Conservation (phyloP, 2,797 vertebrate species). For the Poecilia gillii region DNA sequence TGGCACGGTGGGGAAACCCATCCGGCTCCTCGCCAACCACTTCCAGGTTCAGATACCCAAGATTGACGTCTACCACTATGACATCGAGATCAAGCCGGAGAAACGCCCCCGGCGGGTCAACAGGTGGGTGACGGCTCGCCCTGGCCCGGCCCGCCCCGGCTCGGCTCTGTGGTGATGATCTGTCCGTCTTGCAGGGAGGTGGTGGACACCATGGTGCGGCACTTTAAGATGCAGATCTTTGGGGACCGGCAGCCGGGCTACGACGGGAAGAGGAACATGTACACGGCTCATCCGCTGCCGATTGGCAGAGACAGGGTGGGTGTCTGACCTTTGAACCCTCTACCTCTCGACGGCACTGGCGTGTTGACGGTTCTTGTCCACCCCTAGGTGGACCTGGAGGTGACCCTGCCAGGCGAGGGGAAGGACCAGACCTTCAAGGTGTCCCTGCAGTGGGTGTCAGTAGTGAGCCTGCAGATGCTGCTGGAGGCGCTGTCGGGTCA, state of each 20-base stretch:
- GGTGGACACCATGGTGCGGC: constrained; percentile 98
- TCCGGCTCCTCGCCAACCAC: constrained; percentile 97
- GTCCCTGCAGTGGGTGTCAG: constrained; percentile 98
- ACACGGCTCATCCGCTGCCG: constrained; percentile 95
- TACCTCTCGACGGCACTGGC: background rate
- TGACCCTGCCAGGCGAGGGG: constrained; percentile 96
- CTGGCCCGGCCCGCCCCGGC: rapidly evolving
- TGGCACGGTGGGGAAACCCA: constrained; percentile 98
- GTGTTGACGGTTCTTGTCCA: background rate
- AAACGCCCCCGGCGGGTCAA: constrained; percentile 97
- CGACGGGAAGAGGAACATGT: constrained; percentile 99
- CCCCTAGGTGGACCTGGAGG: constrained; percentile 96
- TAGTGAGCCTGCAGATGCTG: constrained; percentile 96
- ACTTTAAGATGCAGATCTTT: constrained; percentile 99
- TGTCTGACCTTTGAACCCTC: constrained; percentile 9
- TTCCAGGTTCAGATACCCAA: constrained; percentile 99
- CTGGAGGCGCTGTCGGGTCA: constrained; percentile 95
- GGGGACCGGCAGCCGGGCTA: constrained; percentile 98
- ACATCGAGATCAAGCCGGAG: constrained; percentile 99
- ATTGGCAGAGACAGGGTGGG: constrained; percentile 94
- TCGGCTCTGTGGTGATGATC: background rate
- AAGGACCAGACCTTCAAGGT: constrained; percentile 99
- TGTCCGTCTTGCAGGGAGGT: constrained; percentile 86
- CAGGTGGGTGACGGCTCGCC: constrained; percentile 81
- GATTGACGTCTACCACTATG: constrained; percentile 99